Percentiles rank a stretch among this genome's conserved stretches.
Conservation (phyloP, 2,797 vertebrate genomes). For the Knipowitschia caucasica region DNA sequence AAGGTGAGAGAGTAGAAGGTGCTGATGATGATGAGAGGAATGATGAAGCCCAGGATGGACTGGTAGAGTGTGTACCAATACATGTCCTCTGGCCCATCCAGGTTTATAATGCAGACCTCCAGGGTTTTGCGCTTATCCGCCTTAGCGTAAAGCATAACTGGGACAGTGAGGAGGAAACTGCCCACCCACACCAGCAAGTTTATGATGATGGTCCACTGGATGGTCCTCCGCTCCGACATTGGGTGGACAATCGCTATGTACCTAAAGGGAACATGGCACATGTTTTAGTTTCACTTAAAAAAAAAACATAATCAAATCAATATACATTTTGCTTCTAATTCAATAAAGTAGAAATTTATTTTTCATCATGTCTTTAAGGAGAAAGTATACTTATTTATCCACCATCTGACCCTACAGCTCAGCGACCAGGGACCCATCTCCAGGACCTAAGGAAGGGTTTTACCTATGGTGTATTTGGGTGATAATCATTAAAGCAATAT, state of each 20-base stretch:
- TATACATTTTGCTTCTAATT: no score
- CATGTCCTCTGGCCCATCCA: slow-evolving; percentile 78
- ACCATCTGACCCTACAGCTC: no score
- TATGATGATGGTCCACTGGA: slow-evolving; percentile 78
- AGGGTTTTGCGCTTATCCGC: slow-evolving; percentile 60
- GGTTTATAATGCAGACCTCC: slow-evolving; percentile 76
- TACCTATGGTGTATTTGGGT: no score
- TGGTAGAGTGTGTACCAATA: slow-evolving; percentile 86
- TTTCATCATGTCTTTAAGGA: no score
- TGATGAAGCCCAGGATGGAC: slow-evolving; percentile 79
- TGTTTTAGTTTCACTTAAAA: no score
- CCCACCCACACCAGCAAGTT: slow-evolving; percentile 80
- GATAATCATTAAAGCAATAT: no score
- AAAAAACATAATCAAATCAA: no score
- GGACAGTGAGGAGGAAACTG: slow-evolving; percentile 78
- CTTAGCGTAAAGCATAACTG: slow-evolving; percentile 79
- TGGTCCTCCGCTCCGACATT: slow-evolving; percentile 76
- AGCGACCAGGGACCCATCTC: no score
- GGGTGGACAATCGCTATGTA: slow-evolving; percentile 82
- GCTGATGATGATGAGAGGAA: slow-evolving; percentile 81
- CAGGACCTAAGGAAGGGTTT: no score
- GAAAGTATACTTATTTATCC: no score
- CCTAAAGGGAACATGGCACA: slow-evolving; percentile 41
- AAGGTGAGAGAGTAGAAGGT: slow-evolving; percentile 82
- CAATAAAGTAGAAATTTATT: no score